These are phyloP conservation scores for Drosophila sturtevanti DNA, from an alignment of 1,140 invertebrate species.

Conservation along the genomic window DNA sequence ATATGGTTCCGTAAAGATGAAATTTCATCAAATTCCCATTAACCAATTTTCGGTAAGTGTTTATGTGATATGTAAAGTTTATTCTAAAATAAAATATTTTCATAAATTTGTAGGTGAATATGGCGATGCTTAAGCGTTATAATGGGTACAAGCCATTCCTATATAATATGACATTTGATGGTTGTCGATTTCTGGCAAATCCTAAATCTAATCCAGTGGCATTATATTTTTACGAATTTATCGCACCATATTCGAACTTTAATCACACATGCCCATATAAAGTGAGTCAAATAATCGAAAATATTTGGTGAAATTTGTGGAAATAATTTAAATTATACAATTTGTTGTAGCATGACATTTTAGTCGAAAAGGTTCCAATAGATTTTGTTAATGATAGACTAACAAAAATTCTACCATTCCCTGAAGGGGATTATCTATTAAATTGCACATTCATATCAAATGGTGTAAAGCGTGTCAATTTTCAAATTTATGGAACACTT, in stretches of 20 bases:
- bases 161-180: conserved; percentile 18
- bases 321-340: too few relatives aligned
- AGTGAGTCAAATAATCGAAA: too few relatives aligned
- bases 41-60: conserved; percentile 1
- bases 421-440: conserved; percentile 12
- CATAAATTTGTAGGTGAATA: background rate
- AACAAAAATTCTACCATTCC: conserved; percentile 17
- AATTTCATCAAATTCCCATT: background rate
- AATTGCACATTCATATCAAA: background rate
- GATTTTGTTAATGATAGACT: background rate
- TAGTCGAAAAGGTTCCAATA: conserved; percentile 17
- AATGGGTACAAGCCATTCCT: conserved; percentile 32
- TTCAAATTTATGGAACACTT: conserved; percentile 9
- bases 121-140: conserved; percentile 12
- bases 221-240: conserved; percentile 8
- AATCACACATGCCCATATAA: conserved; percentile 23
- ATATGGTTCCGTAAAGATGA: background rate
- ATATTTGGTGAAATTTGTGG: too few relatives aligned
- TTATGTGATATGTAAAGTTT: background rate
- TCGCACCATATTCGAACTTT: conserved; percentile 1
- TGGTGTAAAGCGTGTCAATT: background rate
- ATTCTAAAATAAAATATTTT: background rate
- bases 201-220: background rate
- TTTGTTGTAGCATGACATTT: conserved; percentile 20
- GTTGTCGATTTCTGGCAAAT: conserved; percentile 4